Evolutionary conservation across 53 echinoderm and acorn worm genomes (phyloP), one percentile per base, ranked within the genome.

Genomic region (Zoroaster sp.): DNA sequence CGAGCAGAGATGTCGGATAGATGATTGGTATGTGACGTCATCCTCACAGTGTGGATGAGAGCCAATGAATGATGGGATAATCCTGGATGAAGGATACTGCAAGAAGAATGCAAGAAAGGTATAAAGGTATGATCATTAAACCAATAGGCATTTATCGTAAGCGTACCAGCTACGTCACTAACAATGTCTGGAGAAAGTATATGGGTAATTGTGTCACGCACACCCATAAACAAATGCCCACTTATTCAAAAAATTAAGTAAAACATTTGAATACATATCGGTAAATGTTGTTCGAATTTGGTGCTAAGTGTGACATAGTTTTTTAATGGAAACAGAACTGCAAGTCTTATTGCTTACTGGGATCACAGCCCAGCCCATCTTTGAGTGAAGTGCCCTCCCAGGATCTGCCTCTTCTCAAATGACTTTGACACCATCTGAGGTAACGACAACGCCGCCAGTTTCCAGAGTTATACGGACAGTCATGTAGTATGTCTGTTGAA

Each of bases 371-470:
- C 5, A 73, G 71, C 21, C 90, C 90, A 41, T 90, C 90, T 54
- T 53, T 71, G 42, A 90, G 35, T 4, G 21, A 5, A 7, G 83
- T 83, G 5, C 74, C 90, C 17, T 40, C 45, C n/a, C 18, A 81
- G 35, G 21, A 40, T 39, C n/a, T 72, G 69, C 49, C 83, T 83
- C 36, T n/a, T 82, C 83, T 14, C 36, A 59, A 28, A 90, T 80
- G 6, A 90, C 35, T 15, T 25, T 73, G 39, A 90, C 83, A 23
- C n/a, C n/a, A n/a, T n/a, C n/a, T n/a, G n/a, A n/a, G n/a, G n/a
- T n/a, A n/a, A n/a, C n/a, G n/a, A n/a, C 90, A 18, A 90, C 90
- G 30, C 81, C 51, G 6, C 90, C 90, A 51, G 66, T n/a, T 46
- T 81, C 59, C 39, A 72, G 34, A 4, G 37, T 72, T 72, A 83